Base-by-base conservation (phyloP, 2,888 invertebrate species). In the Sympetrum striolatum region DNA sequence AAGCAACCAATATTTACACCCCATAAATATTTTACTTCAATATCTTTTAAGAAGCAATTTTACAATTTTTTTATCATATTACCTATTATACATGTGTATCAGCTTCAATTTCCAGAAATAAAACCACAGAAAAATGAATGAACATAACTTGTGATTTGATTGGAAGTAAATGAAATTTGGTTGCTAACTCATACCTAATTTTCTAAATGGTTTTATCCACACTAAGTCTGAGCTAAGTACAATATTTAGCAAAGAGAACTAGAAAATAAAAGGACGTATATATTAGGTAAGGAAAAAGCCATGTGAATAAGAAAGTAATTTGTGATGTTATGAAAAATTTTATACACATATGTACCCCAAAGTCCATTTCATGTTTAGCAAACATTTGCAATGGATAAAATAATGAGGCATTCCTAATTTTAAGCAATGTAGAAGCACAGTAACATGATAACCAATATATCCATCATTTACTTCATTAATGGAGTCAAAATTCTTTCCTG, bases 381-480 rank as follows among this genome's bases (percentile, higher is more conserved):
- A 91, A 81, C 73, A 64, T 48, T 80, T 37, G 90, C 44, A 90
- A 90, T 15, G 80, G 37, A 91, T 58, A 82, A 80, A 91, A n/a
- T 14, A 31, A 90, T 58, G 60, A 80, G 81, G 82, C 79, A 82
- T 90, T 90, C 90, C 91, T 91, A 91, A 25, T 18, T 90, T 82
- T 35, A 44, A 58, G 25, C 35, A 18, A 53, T 14, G 58, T 53
- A 86, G 12, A 64, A 60, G 35, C 86, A 60, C 60, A n/a, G 22
- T 12, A 64, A 82, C 48, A 82, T 48, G 6, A 31, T 39, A 53
- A 82, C 53, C 53, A 53, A 53, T 18, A 53, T 18, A 53, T 53
- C 53, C 18, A 18, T 18, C 0, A 18, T 18, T 53, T 53, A 3
- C 18, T 53, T 18, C 53, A 53, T 15, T 2, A 14, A 53, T 53